A percentile compares a stretch with the other conserved stretches of the same genome.
These are phyloP conservation scores for Pseudococcus viburni DNA, from an alignment of 2,888 invertebrate genomes.

Conservation along the genomic window DNA sequence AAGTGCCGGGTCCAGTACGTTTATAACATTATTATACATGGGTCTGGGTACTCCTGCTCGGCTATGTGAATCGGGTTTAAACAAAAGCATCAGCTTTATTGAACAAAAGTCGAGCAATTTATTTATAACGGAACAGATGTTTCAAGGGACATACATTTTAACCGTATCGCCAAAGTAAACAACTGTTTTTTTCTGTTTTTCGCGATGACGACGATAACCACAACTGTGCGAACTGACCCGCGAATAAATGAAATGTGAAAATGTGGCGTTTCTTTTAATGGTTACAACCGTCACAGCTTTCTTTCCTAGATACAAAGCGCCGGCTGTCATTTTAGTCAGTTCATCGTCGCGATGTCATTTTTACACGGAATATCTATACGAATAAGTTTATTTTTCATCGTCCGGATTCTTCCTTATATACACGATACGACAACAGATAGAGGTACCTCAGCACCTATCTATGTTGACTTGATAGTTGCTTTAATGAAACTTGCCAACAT, in stretches of 20 bases:
- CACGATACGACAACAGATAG: background rate
- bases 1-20: background rate
- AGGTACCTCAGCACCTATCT: too few relatives aligned
- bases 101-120: slow-evolving; percentile 36
- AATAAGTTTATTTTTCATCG: background rate
- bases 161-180: slow-evolving; percentile 6
- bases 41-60: background rate
- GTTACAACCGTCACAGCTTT: background rate
- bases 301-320: background rate
- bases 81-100: background rate
- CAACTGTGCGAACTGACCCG: background rate
- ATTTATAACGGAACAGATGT: slow-evolving; percentile 30
- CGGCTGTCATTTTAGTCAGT: slow-evolving; percentile 7
- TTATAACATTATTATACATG: slow-evolving; percentile 3
- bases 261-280: slow-evolving; percentile 11
- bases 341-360: background rate
- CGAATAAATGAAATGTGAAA: slow-evolving; percentile 28
- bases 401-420: background rate
- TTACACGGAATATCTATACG: background rate
- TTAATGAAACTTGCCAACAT: background rate
- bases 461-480: background rate
- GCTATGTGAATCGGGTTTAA: background rate
- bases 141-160: slow-evolving; percentile 7
- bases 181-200: background rate
- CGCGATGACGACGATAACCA: background rate